phyloP scores from a whole-genome alignment of 2,888 invertebrate genomes.

The Netelia fuscicornis region DNA sequence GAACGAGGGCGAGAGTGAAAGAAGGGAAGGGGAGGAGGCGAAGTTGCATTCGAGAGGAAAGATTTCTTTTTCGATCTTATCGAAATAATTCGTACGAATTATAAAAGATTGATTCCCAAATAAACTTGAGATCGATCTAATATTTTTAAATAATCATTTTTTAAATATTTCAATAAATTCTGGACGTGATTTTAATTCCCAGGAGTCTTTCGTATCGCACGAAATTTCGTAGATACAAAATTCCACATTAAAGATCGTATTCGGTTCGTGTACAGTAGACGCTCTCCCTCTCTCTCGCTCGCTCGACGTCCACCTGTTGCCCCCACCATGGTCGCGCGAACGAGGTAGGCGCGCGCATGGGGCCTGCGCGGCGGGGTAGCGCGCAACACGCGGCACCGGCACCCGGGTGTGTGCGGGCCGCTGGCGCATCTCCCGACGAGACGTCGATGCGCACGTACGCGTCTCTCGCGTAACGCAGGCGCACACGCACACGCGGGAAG shows the following conservation, averaged over 20 bases:
- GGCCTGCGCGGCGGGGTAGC: not conserved
- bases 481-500: slow-evolving; percentile 6
- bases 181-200: not conserved
- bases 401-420: not conserved
- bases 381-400: slow-evolving; percentile 44
- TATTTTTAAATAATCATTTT: no score
- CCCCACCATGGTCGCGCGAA: slow-evolving; percentile 66
- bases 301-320: slow-evolving; percentile 79
- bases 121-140: no score
- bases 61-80: not conserved
- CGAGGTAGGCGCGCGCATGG: not conserved
- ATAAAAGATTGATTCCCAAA: no score
- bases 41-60: not conserved
- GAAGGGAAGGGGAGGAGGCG: not conserved
- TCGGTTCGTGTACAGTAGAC: slow-evolving; percentile 60
- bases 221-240: not conserved
- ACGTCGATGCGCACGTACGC: slow-evolving; percentile 34
- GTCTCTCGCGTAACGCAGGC: slow-evolving; percentile 21
- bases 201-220: not conserved
- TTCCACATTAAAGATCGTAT: not conserved
- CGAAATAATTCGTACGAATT: not conserved
- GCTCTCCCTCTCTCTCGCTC: slow-evolving; percentile 50
- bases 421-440: not conserved
- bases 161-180: no score
- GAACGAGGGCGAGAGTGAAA: slow-evolving; percentile 17